A percentile compares a stretch with the other conserved stretches of the same genome.
Conservation (phyloP, 2,888 invertebrate species). For the Heliconius aoede region DNA sequence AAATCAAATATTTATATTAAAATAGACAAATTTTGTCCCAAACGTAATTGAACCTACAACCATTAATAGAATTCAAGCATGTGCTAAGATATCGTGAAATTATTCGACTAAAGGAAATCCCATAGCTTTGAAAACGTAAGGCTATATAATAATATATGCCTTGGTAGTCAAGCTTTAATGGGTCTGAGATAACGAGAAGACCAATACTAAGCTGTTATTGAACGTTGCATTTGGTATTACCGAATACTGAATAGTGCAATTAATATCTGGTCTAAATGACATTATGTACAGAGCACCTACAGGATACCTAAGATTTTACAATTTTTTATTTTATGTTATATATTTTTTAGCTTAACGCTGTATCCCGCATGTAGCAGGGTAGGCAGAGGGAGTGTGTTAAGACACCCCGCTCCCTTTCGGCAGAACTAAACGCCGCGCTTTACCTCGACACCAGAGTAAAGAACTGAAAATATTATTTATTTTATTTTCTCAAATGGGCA, state of each 20-base stretch:
- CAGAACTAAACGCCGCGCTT: too few relatives aligned
- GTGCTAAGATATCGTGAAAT: not conserved
- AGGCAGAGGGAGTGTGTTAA: not conserved
- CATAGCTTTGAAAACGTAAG: not conserved
- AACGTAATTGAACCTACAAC: not conserved
- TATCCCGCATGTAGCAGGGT: not conserved
- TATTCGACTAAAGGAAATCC: not conserved
- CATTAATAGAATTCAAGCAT: not conserved
- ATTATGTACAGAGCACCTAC: not conserved
- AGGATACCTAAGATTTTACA: too few relatives aligned
- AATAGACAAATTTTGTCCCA: too few relatives aligned
- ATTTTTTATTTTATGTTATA: not conserved
- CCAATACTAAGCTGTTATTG: constrained; percentile 15
- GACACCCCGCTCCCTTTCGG: too few relatives aligned
- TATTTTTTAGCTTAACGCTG: not conserved
- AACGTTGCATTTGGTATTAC: not conserved
- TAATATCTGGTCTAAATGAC: not conserved
- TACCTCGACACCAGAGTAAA: too few relatives aligned
- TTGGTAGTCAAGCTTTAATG: constrained; percentile 2
- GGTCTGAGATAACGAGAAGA: constrained; percentile 5
- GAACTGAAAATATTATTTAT: too few relatives aligned
- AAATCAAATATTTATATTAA: too few relatives aligned
- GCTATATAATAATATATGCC: not conserved
- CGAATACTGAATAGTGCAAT: not conserved
- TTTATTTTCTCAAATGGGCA: too few relatives aligned